Percentiles rank a stretch among this genome's conserved stretches.
phyloP scores from a whole-genome alignment of 1,140 invertebrate genomes.

The Pemphigus obesinymphae region DNA sequence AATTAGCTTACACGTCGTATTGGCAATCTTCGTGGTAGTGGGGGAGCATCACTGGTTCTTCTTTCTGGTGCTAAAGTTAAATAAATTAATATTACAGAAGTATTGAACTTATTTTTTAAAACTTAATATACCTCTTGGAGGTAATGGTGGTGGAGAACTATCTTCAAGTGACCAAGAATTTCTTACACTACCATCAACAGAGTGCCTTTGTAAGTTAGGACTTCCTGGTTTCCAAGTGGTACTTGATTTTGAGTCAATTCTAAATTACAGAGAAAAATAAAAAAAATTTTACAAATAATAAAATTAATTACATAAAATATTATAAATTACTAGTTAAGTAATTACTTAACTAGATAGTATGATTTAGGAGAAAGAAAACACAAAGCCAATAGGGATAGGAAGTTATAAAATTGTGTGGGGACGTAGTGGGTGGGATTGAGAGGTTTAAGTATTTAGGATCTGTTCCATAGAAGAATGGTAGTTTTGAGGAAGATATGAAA shows the following conservation, averaged over 20 bases:
- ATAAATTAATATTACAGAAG: not conserved
- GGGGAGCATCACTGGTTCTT: conserved; percentile 54
- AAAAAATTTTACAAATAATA: not conserved
- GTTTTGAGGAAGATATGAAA: too few relatives aligned
- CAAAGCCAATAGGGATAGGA: too few relatives aligned
- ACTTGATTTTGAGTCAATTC: conserved; percentile 57
- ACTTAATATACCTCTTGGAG: conserved; percentile 51
- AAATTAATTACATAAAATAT: not conserved
- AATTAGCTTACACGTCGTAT: conserved; percentile 33
- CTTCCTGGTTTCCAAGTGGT: conserved; percentile 59
- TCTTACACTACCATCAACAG: conserved; percentile 51
- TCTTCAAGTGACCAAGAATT: conserved; percentile 59
- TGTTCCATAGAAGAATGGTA: too few relatives aligned
- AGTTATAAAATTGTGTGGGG: too few relatives aligned
- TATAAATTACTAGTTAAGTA: too few relatives aligned
- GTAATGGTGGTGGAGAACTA: conserved; percentile 58
- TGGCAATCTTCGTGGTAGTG: conserved; percentile 55
- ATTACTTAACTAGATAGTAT: too few relatives aligned
- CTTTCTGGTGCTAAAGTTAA: not conserved
- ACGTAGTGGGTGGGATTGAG: too few relatives aligned
- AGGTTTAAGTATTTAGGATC: too few relatives aligned
- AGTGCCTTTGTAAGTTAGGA: conserved; percentile 56
- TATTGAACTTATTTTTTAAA: too few relatives aligned
- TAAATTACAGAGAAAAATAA: conserved; percentile 21
- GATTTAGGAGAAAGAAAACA: too few relatives aligned